Base-by-base conservation (phyloP, 2,113 vertebrate species). In the rabbit (Oryctolagus cuniculus) region DNA sequence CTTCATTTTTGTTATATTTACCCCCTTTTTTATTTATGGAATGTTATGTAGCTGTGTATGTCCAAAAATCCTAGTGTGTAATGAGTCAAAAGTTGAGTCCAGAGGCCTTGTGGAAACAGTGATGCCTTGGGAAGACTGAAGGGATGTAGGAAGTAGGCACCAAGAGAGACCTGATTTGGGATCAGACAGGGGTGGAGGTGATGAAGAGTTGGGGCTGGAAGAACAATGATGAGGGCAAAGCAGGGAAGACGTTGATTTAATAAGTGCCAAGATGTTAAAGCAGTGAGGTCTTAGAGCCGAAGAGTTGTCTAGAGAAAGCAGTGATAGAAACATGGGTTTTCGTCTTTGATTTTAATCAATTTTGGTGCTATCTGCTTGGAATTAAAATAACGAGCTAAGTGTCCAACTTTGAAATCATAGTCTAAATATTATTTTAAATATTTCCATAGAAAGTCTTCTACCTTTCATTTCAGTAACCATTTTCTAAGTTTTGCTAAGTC, bases 381-480 rank as follows among this genome's bases (percentile, higher is more conserved):
- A 27, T 63, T 91, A 75, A 89, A 95, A 89, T 91, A 87, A 78
- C 72, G 80, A 83, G 24, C 38, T 53, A 92, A 93, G 24, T 91
- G 9, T 84, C 31, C 73, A 83, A 74, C 38, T 92, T 90, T 91
- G 83, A 96, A 91, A 87, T 83, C 64, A 66, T 82, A 87, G 53
- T 79, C 55, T 83, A 89, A 92, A 53, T 64, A 78, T 87, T 95
- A 79, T 63, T 92, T 90, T 87, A 79, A 94, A 25, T 34, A 92
- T 74, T 79, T 94, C 58, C 61, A 3, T 87, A 34, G 51, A 7
- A 87, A 51, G 70, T 79, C 24, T 13, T 82, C 44, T 79, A 34
- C 15, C 81, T 90, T 85, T 19, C 66, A 24, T 89, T 95, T 89
- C 44, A 63, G 3, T 69, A 17, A 5, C 36, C 36, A 22, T 94